A percentile compares a stretch with the other conserved stretches of the same genome.
Evolutionary conservation across 2,113 vertebrate genomes (phyloP).

Genomic region (Rhineura floridana): DNA sequence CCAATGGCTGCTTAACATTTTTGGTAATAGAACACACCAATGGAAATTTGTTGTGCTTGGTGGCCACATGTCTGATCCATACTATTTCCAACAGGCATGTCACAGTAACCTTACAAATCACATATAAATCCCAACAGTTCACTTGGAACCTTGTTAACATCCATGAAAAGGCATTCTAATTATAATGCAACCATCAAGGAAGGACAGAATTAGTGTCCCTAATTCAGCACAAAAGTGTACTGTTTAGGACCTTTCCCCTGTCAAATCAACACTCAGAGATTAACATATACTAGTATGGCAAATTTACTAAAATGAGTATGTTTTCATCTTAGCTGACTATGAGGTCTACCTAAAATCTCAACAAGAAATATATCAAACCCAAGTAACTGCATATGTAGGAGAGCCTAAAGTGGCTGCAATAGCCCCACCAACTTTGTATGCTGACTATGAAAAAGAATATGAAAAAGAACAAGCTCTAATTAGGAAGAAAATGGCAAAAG

Average conservation of each 20-base stretch:
- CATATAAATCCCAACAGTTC: neutral
- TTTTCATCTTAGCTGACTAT: conserved; percentile 84
- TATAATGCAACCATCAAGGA: neutral
- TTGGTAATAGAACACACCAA: neutral
- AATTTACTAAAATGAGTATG: conserved; percentile 25
- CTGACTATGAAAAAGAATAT: conserved; percentile 89
- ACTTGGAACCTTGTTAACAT: neutral
- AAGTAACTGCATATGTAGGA: conserved; percentile 85
- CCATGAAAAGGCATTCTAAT: neutral
- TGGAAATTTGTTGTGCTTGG: neutral
- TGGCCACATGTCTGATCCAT: neutral
- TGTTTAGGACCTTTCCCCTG: neutral
- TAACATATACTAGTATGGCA: neutral
- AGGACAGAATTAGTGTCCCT: conserved; percentile 17
- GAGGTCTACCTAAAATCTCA: conserved; percentile 88
- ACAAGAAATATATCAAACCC: conserved; percentile 87
- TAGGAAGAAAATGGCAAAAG: conserved; percentile 87
- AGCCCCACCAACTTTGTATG: conserved; percentile 78
- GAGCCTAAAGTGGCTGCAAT: conserved; percentile 86
- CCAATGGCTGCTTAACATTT: neutral
- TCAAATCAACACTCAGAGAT: neutral
- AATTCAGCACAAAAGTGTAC: neutral
- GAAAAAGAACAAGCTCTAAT: conserved; percentile 88
- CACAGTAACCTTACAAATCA: neutral
- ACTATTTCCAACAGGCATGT: neutral